Evolutionary conservation across 2,113 vertebrate species (phyloP).

Genomic region (Haemorhous mexicanus): DNA sequence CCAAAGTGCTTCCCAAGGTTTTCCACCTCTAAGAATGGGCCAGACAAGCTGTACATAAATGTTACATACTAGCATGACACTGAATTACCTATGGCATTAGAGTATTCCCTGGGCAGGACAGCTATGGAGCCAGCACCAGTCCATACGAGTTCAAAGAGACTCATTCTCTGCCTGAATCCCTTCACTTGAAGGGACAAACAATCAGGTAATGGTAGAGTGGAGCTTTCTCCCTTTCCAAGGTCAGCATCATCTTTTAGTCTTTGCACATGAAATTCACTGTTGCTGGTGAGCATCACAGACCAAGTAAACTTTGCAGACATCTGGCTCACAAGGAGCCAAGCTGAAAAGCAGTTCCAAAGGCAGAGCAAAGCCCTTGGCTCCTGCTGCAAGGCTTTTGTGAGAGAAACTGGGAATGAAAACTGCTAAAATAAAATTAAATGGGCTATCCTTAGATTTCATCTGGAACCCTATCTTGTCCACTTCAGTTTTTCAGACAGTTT

Average conservation of each 20-base stretch:
- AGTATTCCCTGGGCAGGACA: not conserved
- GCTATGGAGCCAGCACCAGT: accelerated
- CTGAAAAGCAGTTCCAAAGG: not conserved
- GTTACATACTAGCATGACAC: not conserved
- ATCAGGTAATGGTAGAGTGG: not conserved
- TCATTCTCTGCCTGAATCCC: not conserved
- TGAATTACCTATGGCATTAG: not conserved
- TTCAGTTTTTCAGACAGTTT: not conserved
- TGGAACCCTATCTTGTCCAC: not conserved
- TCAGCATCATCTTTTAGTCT: not conserved
- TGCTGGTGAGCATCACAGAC: not conserved
- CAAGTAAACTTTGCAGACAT: not conserved
- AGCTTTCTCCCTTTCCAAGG: not conserved
- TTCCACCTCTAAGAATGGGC: not conserved
- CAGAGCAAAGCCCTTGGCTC: not conserved
- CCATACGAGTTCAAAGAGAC: not conserved
- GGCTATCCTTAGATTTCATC: not conserved
- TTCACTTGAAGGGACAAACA: not conserved
- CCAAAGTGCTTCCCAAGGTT: not conserved
- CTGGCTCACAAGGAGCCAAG: not conserved
- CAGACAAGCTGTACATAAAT: not conserved
- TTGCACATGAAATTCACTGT: not conserved
- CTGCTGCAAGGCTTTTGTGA: not conserved
- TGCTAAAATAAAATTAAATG: not conserved
- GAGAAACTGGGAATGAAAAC: not conserved